These are phyloP conservation scores for Rhingia campestris DNA, from an alignment of 2,888 invertebrate genomes.

Conservation along the genomic window DNA sequence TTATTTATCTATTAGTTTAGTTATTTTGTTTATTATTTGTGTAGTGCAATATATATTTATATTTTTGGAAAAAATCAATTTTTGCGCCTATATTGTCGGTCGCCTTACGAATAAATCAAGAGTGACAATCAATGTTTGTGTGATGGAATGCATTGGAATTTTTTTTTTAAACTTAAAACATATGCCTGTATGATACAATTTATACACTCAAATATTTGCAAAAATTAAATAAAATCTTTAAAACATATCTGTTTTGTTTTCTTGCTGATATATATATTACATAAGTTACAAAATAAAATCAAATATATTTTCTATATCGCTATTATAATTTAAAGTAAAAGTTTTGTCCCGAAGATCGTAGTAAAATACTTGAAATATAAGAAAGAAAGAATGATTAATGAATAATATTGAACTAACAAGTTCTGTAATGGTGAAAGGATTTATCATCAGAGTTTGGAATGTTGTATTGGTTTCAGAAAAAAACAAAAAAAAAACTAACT, in stretches of 20 bases:
- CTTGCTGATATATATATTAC: slow-evolving; percentile 3
- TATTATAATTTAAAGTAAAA: background rate
- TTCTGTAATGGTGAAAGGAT: too few species aligned
- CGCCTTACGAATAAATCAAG: slow-evolving; percentile 39
- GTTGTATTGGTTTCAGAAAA: too few species aligned
- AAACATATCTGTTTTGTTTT: slow-evolving; percentile 6
- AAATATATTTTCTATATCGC: slow-evolving; percentile 1
- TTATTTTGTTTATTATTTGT: background rate
- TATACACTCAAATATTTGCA: slow-evolving; percentile 15
- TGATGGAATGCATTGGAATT: slow-evolving; percentile 45
- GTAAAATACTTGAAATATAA: background rate
- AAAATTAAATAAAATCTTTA: slow-evolving; percentile 22
- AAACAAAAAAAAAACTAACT: too few species aligned
- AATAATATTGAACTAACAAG: background rate
- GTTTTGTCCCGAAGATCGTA: slow-evolving; percentile 9
- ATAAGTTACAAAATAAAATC: slow-evolving; percentile 19
- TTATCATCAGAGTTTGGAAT: too few species aligned
- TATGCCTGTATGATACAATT: slow-evolving; percentile 3
- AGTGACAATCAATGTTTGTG: slow-evolving; percentile 68
- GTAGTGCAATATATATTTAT: slow-evolving; percentile 4
- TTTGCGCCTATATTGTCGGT: background rate
- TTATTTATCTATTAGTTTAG: background rate
- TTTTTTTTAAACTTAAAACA: slow-evolving; percentile 6
- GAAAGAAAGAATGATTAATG: background rate
- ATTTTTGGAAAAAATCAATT: background rate